phyloP scores from a whole-genome alignment of 2,888 invertebrate species.

The Meandrusa payeni region DNA sequence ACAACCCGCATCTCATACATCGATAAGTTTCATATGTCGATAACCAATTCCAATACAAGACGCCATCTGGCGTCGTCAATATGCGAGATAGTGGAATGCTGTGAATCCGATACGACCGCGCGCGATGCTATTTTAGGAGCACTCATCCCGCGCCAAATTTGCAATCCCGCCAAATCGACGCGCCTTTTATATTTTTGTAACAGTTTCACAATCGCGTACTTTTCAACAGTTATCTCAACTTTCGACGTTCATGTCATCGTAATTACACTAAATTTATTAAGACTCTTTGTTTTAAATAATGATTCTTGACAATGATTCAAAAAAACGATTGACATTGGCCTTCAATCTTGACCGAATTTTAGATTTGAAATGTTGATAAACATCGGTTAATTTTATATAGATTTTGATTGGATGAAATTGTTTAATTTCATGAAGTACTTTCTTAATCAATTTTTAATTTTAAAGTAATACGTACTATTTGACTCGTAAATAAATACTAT shows the following conservation, averaged over 20 bases:
- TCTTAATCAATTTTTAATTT: too few relatives aligned
- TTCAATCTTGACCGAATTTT: conserved; percentile 54
- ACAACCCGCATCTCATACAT: too few relatives aligned
- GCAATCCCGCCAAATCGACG: conserved; percentile 75
- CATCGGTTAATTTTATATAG: conserved; percentile 13
- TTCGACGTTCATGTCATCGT: too few relatives aligned
- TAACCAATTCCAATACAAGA: background rate
- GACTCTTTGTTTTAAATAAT: too few relatives aligned
- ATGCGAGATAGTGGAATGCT: conserved; percentile 58
- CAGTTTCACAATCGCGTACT: conserved; percentile 65
- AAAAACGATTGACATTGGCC: conserved; percentile 76
- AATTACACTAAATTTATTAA: too few relatives aligned
- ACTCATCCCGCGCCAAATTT: conserved; percentile 75
- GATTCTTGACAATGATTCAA: too few relatives aligned
- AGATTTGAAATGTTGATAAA: conserved; percentile 23
- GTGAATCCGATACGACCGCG: conserved; percentile 73
- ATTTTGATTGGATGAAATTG: too few relatives aligned
- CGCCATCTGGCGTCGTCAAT: conserved; percentile 50
- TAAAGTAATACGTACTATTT: too few relatives aligned
- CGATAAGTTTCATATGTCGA: conserved; percentile 12
- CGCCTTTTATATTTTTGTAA: conserved; percentile 72
- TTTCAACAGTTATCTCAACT: conserved; percentile 32
- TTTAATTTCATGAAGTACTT: background rate
- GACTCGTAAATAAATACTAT: too few relatives aligned
- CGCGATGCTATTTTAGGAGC: conserved; percentile 67